Evolutionary conservation across 2,797 vertebrate genomes (phyloP).

Genomic region (Ibycter americanus): DNA sequence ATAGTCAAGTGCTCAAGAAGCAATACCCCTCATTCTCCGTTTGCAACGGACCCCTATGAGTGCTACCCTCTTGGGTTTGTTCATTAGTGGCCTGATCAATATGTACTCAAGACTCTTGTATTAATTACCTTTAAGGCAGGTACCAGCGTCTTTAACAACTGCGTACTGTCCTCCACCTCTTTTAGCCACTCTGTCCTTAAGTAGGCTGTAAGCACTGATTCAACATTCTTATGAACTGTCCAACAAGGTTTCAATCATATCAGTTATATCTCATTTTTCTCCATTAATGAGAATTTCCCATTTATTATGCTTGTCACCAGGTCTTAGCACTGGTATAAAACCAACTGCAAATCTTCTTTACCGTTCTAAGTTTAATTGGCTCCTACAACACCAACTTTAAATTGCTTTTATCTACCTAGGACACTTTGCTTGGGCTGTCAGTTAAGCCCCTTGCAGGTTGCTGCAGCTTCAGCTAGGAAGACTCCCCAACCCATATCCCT

Average conservation of each 20-base stretch:
- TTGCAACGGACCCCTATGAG: not conserved
- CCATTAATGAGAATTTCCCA: not conserved
- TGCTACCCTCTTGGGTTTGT: not conserved
- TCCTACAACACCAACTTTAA: not conserved
- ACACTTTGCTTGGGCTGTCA: not conserved
- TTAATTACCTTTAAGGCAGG: constrained; percentile 5
- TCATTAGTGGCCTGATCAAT: not conserved
- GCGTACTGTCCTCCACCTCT: not conserved
- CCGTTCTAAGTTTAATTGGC: not conserved
- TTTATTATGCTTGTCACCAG: not conserved
- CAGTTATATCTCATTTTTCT: not conserved
- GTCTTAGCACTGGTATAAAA: not conserved
- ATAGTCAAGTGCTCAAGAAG: not conserved
- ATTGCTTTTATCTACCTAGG: not conserved
- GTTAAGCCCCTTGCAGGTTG: not conserved
- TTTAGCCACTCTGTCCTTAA: not conserved
- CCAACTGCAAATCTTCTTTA: not conserved
- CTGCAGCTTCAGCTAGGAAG: not conserved
- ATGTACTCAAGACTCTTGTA: not conserved
- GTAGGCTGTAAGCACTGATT: not conserved
- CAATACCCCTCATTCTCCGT: not conserved
- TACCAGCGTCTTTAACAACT: not conserved
- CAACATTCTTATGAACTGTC: not conserved
- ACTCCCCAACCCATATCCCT: accelerated
- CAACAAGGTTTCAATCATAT: not conserved